These are phyloP conservation scores for Clanis bilineata DNA, from an alignment of 2,888 invertebrate species.

Conservation along the genomic window DNA sequence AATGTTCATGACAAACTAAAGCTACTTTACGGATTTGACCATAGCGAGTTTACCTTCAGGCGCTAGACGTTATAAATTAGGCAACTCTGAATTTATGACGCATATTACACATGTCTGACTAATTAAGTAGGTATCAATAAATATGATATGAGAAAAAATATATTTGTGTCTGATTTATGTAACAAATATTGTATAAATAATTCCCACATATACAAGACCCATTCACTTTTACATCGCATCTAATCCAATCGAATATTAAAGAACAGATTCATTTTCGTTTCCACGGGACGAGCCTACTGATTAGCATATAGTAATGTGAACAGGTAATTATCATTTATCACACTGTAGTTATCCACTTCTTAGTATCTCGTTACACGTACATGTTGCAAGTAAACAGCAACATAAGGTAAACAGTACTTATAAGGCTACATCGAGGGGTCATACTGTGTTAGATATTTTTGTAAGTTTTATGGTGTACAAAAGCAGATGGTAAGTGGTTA, in stretches of 20 bases:
- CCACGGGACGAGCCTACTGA: not conserved
- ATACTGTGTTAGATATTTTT: not conserved
- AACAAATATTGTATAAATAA: not conserved
- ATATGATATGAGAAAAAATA: not conserved
- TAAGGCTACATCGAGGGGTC: not conserved
- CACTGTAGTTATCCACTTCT: not conserved
- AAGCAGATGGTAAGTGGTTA: no score
- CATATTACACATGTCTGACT: not conserved
- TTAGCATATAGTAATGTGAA: not conserved
- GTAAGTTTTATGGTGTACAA: not conserved
- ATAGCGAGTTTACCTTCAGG: not conserved
- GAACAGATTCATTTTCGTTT: not conserved
- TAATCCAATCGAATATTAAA: not conserved
- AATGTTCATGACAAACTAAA: conserved; percentile 45
- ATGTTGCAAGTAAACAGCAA: conserved; percentile 9
- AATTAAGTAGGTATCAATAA: conserved; percentile 4
- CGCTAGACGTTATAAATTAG: conserved; percentile 22
- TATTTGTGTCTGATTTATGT: not conserved
- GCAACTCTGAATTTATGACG: conserved; percentile 31
- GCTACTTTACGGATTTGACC: not conserved
- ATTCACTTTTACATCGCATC: not conserved
- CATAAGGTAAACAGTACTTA: not conserved
- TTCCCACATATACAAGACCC: not conserved
- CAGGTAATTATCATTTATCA: conserved; percentile 17
- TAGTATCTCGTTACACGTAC: conserved; percentile 12